Base-by-base conservation (phyloP, 64 coral and sea anemone species). In the Actinia tenebrosa region DNA sequence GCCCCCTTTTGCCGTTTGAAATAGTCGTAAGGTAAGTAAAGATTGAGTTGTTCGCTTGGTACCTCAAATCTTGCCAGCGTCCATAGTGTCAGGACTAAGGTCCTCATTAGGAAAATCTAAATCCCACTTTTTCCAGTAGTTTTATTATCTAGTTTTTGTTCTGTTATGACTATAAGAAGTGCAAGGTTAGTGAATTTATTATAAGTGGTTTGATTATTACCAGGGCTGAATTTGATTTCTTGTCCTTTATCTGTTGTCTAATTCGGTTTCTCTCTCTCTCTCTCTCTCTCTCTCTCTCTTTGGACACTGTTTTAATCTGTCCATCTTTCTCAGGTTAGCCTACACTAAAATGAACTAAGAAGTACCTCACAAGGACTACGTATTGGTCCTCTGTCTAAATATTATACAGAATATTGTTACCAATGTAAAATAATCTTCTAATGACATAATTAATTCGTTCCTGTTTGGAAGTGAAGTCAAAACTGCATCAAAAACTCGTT, bases 1-100 rank as follows among this genome's bases (percentile, higher is more conserved):
- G 80, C 10, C 83, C 82, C 26, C 30, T 85, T 85, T 85, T 61
- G 16, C 30, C 53, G 20, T 64, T 16, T 85, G 19, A 56, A 85
- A 85, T 22, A 85, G 53, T 85, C 30, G 44, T 42, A 60, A 85
- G 83, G 83, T 85, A 53, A 84, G 83, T 84, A 30, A 37, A 84
- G 60, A 6, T 80, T 45, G 18, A 53, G 45, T 81, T 75, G 69
- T 75, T 30, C 69, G 10, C 44, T 50, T 79, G 44, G 77, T 37
- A 53, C 79, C 46, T 81, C 50, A 50, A 23, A 52, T 18, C 42
- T 8, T 75, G 27, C 69, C 22, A 75, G 69, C 26, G 69, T 75
- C 69, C 69, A 75, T 75, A 75, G 69, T 14, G 69, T n/a, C 69
- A 75, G 69, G n/a, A 69, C 22, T 50, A 8, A 69, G 64, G 69